Percentiles rank a stretch among this genome's conserved stretches.
These are phyloP conservation scores for Rhopalosiphum maidis DNA, from an alignment of 1,140 invertebrate genomes.

Conservation along the genomic window DNA sequence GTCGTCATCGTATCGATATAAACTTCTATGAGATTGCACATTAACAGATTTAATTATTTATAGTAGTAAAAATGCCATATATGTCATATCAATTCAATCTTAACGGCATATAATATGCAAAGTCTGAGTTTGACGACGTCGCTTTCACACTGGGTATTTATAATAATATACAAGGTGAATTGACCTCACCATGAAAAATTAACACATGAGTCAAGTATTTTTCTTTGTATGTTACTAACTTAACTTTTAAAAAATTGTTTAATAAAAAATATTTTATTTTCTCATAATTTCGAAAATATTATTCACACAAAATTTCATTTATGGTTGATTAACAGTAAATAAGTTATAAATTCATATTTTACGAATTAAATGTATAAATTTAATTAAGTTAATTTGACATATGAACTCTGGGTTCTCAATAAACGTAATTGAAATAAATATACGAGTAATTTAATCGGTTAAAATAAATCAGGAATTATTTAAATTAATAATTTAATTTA, in stretches of 20 bases:
- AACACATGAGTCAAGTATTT: background rate
- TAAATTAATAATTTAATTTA: background rate
- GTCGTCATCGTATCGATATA: background rate
- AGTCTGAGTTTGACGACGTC: background rate
- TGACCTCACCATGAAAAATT: background rate
- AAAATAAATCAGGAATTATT: background rate
- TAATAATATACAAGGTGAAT: background rate
- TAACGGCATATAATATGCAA: background rate
- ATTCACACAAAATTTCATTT: background rate
- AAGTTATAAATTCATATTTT: background rate
- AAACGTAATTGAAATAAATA: background rate
- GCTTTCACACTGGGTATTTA: background rate
- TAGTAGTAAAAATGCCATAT: background rate
- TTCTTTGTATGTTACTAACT: background rate
- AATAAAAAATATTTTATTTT: background rate
- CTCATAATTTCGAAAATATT: background rate
- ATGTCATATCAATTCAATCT: background rate
- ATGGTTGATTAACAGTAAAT: background rate
- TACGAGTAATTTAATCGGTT: background rate
- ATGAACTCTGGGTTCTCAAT: background rate
- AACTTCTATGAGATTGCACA: background rate
- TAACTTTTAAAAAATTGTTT: background rate
- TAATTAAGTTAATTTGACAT: background rate
- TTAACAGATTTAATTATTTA: conserved; percentile 33
- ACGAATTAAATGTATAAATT: background rate